Evolutionary conservation across 2,797 vertebrate species (phyloP), one percentile per base, ranked within the genome.

Genomic region (Myripristis murdjan): DNA sequence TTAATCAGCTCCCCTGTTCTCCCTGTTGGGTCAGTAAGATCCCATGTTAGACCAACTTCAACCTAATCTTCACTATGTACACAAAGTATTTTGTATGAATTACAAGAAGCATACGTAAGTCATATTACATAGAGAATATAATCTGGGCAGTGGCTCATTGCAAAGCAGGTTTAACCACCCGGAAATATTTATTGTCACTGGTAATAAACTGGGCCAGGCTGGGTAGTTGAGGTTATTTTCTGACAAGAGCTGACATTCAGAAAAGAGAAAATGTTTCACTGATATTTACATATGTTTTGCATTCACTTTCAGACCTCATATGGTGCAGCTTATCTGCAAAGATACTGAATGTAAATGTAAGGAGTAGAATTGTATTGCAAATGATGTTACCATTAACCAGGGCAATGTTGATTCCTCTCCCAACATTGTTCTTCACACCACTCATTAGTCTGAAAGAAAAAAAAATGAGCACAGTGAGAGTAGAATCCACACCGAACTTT

Each of bases 351-450:
- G 3, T 23, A 6, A 20, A 23, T 59, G 5, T 0, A 35, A 31
- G 1, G 14, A 16, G 41, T 43, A 16, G 7, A 10, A 15, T 15
- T 12, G 15, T 16, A 43, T 1, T 20, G 54, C 26, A 10, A 31
- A 70, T 12, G 28, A 20, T 0, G 1, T 91, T 95, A 99, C 98
- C 98, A 69, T 98, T 95, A 58, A 97, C 89, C 75, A 98, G 92
- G 31, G 96, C 98, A 1, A 97, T 89, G 89, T 99, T 99, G 78
- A 99, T 95, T 66, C 98, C 98, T 93, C 98, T 95, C 59, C 97
- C 98, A 65, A 99, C 96, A 0, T 99, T 99, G 92, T 99, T 99
- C 93, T 96, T 99, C 62, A 99, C 97, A 2, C 96, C 91, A 44
- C 98, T 99, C 97, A 99, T 99, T 79, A 99, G 77, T 74, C 98